A percentile compares a stretch with the other conserved stretches of the same genome.
Conservation (phyloP, 1,140 invertebrate species). For the Drosophila yakuba region DNA sequence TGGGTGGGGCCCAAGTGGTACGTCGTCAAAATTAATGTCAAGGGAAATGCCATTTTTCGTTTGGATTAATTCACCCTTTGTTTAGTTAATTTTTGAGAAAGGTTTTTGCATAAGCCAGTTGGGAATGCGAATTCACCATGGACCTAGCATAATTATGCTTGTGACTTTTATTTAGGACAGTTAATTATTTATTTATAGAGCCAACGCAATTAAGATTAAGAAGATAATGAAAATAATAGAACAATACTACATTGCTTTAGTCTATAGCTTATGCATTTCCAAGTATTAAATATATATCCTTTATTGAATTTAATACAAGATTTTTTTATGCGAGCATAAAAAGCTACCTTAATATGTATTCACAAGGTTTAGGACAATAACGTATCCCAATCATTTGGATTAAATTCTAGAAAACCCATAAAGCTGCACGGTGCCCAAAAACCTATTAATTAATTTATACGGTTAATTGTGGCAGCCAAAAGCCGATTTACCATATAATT, state of each 20-base stretch:
- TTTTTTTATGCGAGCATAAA: too few species aligned
- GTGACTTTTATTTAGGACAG: neutral
- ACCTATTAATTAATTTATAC: slow-evolving; percentile 67
- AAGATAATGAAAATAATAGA: neutral
- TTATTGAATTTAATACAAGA: too few species aligned
- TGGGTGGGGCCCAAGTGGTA: slow-evolving; percentile 46
- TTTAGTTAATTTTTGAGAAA: slow-evolving; percentile 74
- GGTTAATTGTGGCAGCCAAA: slow-evolving; percentile 57
- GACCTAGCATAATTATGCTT: slow-evolving; percentile 17
- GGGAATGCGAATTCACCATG: slow-evolving; percentile 13
- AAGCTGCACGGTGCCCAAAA: slow-evolving; percentile 3
- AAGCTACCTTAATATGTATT: too few species aligned
- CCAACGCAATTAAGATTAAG: neutral
- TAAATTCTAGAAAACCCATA: slow-evolving; percentile 16
- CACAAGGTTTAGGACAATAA: too few species aligned
- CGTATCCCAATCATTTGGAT: slow-evolving; percentile 2
- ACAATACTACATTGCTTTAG: too few species aligned
- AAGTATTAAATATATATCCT: too few species aligned
- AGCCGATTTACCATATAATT: slow-evolving; percentile 71
- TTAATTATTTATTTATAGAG: slow-evolving; percentile 6
- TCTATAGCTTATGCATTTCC: too few species aligned
- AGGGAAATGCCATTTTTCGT: slow-evolving; percentile 68
- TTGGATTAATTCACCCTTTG: slow-evolving; percentile 75
- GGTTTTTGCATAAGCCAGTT: slow-evolving; percentile 33
- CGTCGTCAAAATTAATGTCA: slow-evolving; percentile 71